Evolutionary conservation across 1,140 invertebrate genomes (phyloP), one percentile per base, ranked within the genome.

Genomic region (Heterodera schachtii): DNA sequence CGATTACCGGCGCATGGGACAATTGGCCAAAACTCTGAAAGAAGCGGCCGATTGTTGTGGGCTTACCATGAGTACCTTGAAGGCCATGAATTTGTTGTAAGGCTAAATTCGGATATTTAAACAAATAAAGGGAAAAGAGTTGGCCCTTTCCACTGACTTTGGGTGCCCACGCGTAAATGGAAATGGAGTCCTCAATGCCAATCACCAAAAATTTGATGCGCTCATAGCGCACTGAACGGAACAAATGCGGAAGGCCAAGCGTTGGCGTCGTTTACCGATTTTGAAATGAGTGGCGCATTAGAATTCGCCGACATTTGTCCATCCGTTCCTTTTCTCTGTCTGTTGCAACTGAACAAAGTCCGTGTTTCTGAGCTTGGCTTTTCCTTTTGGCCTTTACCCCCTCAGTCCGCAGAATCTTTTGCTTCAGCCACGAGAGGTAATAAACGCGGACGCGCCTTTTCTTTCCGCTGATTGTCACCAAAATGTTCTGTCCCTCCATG

Each of bases 151-250:
- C 1, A 49, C 64, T 49, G 84, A 93, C 93, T 91, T 99, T 98
- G 44, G 97, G 97, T 73, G 97, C 97, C 97, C 97, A 99, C 9
- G 97, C 97, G 91, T 99, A 99, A 88, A 99, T 99, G 91, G 99
- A 97, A 91, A 99, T 97, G 86, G 95, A 97, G 91, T 98, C 96
- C 91, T 97, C 96, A 82, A 99, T 92, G 80, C 97, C 97, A 90
- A 99, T 98, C 79, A 99, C 97, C 85, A 99, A 93, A 92, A 99
- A 99, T 92, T 99, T 99, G 91, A 99, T 98, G 88, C 96, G 93
- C 92, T 99, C 96, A 91, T 98, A 99, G 92, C 98, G 98, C 79
- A 99, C 97, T 78, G 16, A 47, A 6, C 49, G 13, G 8, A 69
- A 69, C 44, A 21, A 43, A 13, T 9, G 9, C 9, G 19, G 4